A percentile compares a stretch with the other conserved stretches of the same genome.
phyloP scores from a whole-genome alignment of 2,888 invertebrate species.

The Meandrusa payeni region DNA sequence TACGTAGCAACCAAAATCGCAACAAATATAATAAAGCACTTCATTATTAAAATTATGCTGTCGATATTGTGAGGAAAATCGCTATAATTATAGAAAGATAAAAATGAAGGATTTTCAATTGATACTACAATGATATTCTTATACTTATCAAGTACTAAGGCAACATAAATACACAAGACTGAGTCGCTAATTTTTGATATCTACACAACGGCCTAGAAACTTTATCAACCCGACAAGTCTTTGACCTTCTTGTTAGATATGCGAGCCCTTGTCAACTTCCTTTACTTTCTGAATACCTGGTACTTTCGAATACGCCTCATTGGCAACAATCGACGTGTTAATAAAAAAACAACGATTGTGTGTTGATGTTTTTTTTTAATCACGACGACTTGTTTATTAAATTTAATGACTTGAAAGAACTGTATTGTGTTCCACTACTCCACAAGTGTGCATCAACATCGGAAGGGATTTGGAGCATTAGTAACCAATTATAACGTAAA shows the following conservation, averaged over 20 bases:
- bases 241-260: slow-evolving; percentile 44
- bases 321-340: slow-evolving; percentile 54
- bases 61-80: too few relatives aligned
- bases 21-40: too few relatives aligned
- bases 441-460: too few relatives aligned
- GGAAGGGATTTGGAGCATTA: slow-evolving; percentile 15
- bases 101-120: too few relatives aligned
- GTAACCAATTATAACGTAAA: slow-evolving; percentile 16
- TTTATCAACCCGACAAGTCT: slow-evolving; percentile 34
- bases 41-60: too few relatives aligned
- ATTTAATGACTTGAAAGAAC: too few relatives aligned
- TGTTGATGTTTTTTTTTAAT: too few relatives aligned
- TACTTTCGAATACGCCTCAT: slow-evolving; percentile 46
- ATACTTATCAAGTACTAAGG: slow-evolving; percentile 7
- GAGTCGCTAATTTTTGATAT: slow-evolving; percentile 1
- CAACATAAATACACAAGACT: slow-evolving; percentile 23
- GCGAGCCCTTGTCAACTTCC: slow-evolving; percentile 54
- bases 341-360: too few relatives aligned
- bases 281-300: slow-evolving; percentile 43
- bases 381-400: too few relatives aligned
- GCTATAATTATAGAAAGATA: too few relatives aligned
- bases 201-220: slow-evolving; percentile 20
- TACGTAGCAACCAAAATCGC: too few relatives aligned
- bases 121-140: background rate
- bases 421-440: too few relatives aligned